Evolutionary conservation across 2,888 invertebrate genomes (phyloP).

Genomic region (Norana najaformis): DNA sequence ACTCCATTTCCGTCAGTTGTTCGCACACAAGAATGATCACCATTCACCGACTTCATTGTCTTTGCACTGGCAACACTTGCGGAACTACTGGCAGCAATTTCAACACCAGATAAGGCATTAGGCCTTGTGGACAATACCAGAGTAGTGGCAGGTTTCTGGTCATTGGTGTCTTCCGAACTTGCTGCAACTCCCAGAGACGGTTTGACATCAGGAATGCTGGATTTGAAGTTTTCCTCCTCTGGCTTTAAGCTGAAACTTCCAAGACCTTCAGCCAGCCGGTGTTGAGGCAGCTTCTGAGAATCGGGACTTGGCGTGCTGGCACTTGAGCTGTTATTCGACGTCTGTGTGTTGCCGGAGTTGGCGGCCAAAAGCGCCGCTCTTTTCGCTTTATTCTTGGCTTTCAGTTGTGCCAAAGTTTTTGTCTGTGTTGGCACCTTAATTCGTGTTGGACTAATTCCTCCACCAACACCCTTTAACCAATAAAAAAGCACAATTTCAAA

Average conservation of each 20-base stretch:
- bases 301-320: conserved; percentile 25
- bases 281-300: neutral
- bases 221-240: neutral
- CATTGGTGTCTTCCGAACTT: neutral
- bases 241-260: neutral
- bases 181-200: neutral
- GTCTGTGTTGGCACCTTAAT: conserved; percentile 47
- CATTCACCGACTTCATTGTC: neutral
- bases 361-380: conserved; percentile 26
- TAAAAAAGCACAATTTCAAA: neutral
- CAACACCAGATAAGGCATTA: neutral
- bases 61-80: neutral
- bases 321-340: conserved; percentile 22
- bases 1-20: neutral
- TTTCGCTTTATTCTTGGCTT: conserved; percentile 52
- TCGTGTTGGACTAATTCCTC: neutral
- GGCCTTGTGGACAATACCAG: neutral
- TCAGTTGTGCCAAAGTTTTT: conserved; percentile 59
- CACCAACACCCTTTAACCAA: neutral
- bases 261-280: neutral
- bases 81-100: neutral
- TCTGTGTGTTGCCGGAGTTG: neutral
- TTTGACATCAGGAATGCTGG: neutral
- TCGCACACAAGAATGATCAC: neutral
- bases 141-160: neutral